Evolutionary conservation across 2,888 invertebrate species (phyloP).

Genomic region (Xestia c-nigrum): DNA sequence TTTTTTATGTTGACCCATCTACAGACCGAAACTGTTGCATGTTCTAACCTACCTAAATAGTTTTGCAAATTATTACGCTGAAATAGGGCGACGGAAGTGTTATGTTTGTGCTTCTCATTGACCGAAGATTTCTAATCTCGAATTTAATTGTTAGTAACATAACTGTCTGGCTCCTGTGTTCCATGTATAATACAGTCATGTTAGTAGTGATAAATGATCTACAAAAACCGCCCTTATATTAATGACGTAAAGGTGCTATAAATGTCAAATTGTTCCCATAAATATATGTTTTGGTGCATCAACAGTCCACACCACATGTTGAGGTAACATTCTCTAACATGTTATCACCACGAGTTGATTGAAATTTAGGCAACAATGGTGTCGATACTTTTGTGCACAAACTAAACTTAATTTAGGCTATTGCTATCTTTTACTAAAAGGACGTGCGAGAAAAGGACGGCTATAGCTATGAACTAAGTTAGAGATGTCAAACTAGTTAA

Average conservation of each 20-base stretch:
- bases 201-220: background rate
- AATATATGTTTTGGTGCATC: background rate
- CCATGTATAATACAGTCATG: background rate
- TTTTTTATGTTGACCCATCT: no score
- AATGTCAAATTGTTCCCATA: background rate
- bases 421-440: no score
- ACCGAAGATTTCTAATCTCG: conserved; percentile 13
- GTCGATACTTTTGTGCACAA: no score
- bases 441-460: no score
- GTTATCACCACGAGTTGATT: no score
- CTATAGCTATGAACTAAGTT: no score
- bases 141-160: conserved; percentile 12
- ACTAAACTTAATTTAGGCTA: no score
- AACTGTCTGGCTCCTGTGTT: background rate
- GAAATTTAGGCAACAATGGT: no score
- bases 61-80: background rate
- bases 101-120: background rate
- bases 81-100: background rate
- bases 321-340: no score
- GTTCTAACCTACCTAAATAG: background rate
- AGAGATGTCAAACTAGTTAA: no score
- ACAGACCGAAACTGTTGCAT: no score
- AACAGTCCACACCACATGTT: no score
- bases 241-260: background rate
- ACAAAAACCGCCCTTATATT: background rate